Evolutionary conservation across 2,888 invertebrate species (phyloP).

Genomic region (Chydorus sphaericus): DNA sequence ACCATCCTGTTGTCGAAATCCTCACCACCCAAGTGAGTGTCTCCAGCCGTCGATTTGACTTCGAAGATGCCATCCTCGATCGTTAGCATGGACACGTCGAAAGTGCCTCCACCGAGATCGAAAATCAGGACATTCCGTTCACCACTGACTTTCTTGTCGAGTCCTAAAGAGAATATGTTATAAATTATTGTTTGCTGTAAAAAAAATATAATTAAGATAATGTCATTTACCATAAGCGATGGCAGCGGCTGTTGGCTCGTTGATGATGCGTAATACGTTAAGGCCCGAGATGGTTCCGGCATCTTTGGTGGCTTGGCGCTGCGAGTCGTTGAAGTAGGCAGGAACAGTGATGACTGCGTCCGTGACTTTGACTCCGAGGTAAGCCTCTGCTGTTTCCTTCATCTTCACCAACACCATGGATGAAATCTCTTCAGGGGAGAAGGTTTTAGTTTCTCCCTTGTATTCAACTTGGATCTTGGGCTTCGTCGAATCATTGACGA

Average conservation of each 20-base stretch:
- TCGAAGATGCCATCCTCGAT: conserved; percentile 90
- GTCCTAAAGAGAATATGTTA: background rate
- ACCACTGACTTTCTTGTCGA: conserved; percentile 25
- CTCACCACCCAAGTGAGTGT: conserved; percentile 85
- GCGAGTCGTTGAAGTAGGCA: conserved; percentile 56
- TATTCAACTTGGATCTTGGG: conserved; percentile 48
- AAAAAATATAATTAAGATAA: no score
- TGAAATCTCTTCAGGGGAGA: conserved; percentile 81
- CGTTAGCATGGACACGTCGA: conserved; percentile 86
- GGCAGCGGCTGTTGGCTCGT: conserved; percentile 16
- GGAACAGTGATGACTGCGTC: conserved; percentile 68
- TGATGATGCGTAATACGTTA: conserved; percentile 15
- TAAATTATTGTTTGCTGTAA: no score
- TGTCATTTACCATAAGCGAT: conserved; percentile 14
- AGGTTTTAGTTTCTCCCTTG: conserved; percentile 75
- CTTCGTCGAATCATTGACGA: conserved; percentile 55
- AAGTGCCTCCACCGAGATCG: conserved; percentile 66
- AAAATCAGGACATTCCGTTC: conserved; percentile 40
- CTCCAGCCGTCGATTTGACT: conserved; percentile 85
- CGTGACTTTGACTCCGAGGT: conserved; percentile 31
- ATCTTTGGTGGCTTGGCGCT: conserved; percentile 60
- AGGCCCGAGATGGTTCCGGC: conserved; percentile 47
- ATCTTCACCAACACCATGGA: conserved; percentile 57
- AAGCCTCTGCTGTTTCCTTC: conserved; percentile 23
- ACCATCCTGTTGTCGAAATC: conserved; percentile 87